These are phyloP conservation scores for Bagarius yarrelli DNA, from an alignment of 2,113 vertebrate species.

Conservation along the genomic window DNA sequence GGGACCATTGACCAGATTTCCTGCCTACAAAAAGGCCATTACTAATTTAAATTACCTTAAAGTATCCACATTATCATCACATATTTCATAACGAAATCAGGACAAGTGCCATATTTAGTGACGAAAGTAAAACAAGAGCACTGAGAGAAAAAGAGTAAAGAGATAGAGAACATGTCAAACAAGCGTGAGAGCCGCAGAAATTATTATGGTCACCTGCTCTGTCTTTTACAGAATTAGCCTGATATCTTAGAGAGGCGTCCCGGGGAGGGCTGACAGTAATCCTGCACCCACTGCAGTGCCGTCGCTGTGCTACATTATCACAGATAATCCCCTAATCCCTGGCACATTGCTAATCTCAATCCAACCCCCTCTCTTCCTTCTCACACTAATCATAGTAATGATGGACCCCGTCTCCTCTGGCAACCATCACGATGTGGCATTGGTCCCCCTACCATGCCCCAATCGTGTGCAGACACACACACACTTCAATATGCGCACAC, in stretches of 20 bases:
- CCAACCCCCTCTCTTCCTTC: conserved; percentile 75
- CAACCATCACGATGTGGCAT: conserved; percentile 60
- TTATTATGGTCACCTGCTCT: conserved; percentile 71
- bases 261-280: conserved; percentile 71
- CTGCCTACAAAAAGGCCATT: not conserved
- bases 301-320: conserved; percentile 73
- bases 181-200: conserved; percentile 26
- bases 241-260: conserved; percentile 77
- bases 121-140: not conserved
- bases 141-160: not conserved
- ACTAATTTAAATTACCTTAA: not conserved
- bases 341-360: conserved; percentile 67
- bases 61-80: not conserved
- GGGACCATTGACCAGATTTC: not conserved
- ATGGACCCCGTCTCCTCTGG: conserved; percentile 65
- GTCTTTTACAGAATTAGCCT: conserved; percentile 72
- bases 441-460: conserved; percentile 59
- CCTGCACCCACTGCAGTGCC: conserved; percentile 65
- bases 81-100: not conserved
- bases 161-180: conserved; percentile 13
- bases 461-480: conserved; percentile 49
- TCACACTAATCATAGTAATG: conserved; percentile 74
- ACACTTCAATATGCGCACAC: conserved; percentile 3
- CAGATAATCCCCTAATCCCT: conserved; percentile 72
- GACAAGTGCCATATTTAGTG: not conserved